phyloP scores from a whole-genome alignment of 2,113 vertebrate genomes.

The Trogon surrucura region DNA sequence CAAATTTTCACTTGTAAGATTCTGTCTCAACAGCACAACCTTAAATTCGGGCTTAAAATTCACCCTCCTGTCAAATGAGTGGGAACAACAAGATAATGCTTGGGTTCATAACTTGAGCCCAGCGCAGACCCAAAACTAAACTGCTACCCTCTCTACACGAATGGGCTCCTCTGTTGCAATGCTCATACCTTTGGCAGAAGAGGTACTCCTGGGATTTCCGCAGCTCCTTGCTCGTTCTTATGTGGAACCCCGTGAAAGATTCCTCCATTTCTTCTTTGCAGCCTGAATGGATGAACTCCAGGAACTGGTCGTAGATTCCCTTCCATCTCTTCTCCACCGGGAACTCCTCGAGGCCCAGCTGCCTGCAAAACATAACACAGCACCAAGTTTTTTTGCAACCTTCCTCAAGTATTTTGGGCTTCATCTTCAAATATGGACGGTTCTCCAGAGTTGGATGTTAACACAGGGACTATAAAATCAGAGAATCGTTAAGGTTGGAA shows the following conservation, averaged over 20 bases:
- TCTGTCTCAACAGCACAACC: not conserved
- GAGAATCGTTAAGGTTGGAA: too few species aligned
- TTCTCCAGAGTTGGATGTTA: not conserved
- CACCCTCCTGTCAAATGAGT: not conserved
- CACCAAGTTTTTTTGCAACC: fast-evolving
- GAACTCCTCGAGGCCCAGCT: slow-evolving; percentile 71
- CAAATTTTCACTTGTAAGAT: not conserved
- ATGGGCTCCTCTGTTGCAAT: not conserved
- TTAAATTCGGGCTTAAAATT: not conserved
- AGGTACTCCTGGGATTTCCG: slow-evolving; percentile 71
- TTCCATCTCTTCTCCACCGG: slow-evolving; percentile 77
- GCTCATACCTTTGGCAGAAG: slow-evolving; percentile 67
- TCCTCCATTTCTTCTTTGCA: slow-evolving; percentile 72
- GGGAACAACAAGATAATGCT: not conserved
- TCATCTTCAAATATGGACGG: not conserved
- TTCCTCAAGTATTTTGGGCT: not conserved
- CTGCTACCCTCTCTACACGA: too few species aligned
- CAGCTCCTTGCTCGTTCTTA: slow-evolving; percentile 67
- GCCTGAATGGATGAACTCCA: slow-evolving; percentile 65
- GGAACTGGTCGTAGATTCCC: slow-evolving; percentile 74
- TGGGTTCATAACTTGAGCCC: not conserved
- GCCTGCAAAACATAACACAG: slow-evolving; percentile 42
- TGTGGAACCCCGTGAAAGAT: slow-evolving; percentile 75
- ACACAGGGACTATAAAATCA: too few species aligned
- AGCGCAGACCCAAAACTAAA: not conserved